Evolutionary conservation across 2,113 vertebrate species (phyloP).

Genomic region (Athene noctua): DNA sequence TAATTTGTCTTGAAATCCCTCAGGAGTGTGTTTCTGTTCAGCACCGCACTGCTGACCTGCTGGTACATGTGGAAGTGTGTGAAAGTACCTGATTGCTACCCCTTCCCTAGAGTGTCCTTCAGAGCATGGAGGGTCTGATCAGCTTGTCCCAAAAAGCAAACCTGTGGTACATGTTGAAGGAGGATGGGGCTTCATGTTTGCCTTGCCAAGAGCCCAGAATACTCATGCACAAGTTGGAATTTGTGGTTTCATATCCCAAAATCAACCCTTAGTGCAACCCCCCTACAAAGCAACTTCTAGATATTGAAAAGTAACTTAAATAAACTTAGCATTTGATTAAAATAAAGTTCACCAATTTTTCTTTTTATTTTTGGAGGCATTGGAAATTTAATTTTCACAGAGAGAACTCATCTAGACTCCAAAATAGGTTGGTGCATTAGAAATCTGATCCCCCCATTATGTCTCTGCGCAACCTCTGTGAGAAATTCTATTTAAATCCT

Average conservation of each 20-base stretch:
- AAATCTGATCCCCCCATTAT: conserved; percentile 5
- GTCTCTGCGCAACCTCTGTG: neutral
- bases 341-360: neutral
- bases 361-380: neutral
- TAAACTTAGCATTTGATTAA: neutral
- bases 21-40: neutral
- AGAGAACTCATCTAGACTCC: neutral
- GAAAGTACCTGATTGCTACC: neutral
- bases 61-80: rapidly evolving
- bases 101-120: neutral
- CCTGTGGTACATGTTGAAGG: neutral
- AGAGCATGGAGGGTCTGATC: neutral
- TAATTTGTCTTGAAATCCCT: neutral
- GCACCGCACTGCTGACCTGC: neutral
- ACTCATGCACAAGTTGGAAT: neutral
- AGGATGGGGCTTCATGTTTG: neutral
- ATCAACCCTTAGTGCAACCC: neutral
- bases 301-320: neutral
- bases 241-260: neutral
- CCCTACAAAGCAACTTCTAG: neutral
- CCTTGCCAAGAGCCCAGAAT: neutral
- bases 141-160: neutral
- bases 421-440: conserved; percentile 1
- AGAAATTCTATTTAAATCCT: conserved; percentile 51
- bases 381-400: neutral